These are phyloP conservation scores for Drosophila aldrichi DNA, from an alignment of 2,888 invertebrate species.

Conservation along the genomic window DNA sequence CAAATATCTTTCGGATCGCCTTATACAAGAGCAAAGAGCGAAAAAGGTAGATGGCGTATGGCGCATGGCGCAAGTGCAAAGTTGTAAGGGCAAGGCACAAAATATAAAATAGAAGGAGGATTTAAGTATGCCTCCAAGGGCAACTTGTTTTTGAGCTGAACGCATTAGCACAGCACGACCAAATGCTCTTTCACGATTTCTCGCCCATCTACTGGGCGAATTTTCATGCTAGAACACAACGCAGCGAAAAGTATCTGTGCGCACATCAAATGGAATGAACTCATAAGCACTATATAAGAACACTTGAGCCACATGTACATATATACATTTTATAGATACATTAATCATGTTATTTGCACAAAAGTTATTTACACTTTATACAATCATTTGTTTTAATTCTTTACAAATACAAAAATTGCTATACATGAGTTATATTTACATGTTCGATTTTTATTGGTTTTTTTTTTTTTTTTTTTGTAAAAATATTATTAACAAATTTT, in stretches of 20 bases:
- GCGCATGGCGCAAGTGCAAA: conserved; percentile 7
- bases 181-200: neutral
- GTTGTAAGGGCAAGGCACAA: neutral
- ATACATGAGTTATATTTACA: conserved; percentile 8
- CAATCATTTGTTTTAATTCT: neutral
- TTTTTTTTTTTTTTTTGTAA: neutral
- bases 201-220: neutral
- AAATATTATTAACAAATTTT: conserved; percentile 6
- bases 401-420: neutral
- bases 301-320: conserved; percentile 7
- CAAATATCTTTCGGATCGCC: neutral
- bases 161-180: neutral
- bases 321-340: neutral
- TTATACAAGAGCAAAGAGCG: neutral
- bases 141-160: neutral
- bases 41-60: neutral
- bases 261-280: conserved; percentile 2
- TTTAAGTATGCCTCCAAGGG: neutral
- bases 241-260: conserved; percentile 2
- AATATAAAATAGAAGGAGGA: neutral
- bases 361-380: conserved; percentile 3
- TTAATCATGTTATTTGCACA: neutral
- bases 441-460: conserved; percentile 8
- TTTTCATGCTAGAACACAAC: neutral
- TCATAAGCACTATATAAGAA: neutral